These are phyloP conservation scores for Champsocephalus gunnari DNA, from an alignment of 2,797 vertebrate genomes.

Conservation along the genomic window DNA sequence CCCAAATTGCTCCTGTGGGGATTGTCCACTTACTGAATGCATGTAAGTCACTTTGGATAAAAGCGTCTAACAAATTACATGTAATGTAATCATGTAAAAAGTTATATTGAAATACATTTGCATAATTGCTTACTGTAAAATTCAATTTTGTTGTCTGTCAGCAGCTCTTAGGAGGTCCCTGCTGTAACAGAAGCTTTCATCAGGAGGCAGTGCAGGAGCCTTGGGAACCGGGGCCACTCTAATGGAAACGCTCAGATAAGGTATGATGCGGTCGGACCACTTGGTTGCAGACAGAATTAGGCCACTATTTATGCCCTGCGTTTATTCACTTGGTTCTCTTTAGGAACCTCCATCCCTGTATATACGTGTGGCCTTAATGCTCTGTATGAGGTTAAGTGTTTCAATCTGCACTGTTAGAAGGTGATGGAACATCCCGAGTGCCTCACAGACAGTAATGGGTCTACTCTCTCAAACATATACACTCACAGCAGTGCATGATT, in stretches of 20 bases:
- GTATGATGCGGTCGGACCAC: constrained; percentile 43
- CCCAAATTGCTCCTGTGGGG: too few species aligned
- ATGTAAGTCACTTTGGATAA: too few species aligned
- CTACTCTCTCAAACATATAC: neutral
- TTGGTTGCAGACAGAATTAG: constrained; percentile 61
- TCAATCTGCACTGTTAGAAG: constrained; percentile 40
- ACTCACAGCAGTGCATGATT: constrained; percentile 11
- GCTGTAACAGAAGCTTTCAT: constrained; percentile 29
- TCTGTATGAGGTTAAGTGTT: constrained; percentile 61
- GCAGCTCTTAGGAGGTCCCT: constrained; percentile 16
- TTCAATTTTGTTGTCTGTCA: constrained; percentile 31
- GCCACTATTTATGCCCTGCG: constrained; percentile 45
- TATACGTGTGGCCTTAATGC: constrained; percentile 45
- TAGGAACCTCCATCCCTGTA: constrained; percentile 29
- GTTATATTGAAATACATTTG: constrained; percentile 13
- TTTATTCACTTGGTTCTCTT: constrained; percentile 46
- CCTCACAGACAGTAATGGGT: constrained; percentile 1
- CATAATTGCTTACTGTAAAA: constrained; percentile 14
- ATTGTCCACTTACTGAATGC: too few species aligned
- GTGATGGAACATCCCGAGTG: constrained; percentile 42
- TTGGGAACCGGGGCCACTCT: constrained; percentile 42
- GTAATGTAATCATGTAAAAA: constrained; percentile 3
- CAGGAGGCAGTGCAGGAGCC: constrained; percentile 21
- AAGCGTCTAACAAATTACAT: too few species aligned
- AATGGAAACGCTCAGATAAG: constrained; percentile 59